Evolutionary conservation across 2,888 invertebrate genomes (phyloP).

Genomic region (Spodoptera picta): DNA sequence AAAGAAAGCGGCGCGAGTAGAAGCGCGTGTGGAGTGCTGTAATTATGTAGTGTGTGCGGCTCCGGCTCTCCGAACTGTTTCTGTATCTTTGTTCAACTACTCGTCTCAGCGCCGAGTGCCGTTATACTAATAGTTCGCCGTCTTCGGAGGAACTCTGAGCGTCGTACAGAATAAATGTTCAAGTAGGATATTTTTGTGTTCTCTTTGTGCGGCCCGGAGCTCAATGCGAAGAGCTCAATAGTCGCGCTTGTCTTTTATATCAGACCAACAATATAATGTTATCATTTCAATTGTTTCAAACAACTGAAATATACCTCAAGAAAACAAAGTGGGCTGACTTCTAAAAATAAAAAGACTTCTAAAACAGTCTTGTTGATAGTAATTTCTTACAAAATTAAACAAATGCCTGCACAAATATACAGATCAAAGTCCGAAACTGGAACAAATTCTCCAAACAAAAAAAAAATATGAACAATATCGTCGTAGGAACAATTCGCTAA

Average conservation of each 20-base stretch:
- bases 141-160: not conserved
- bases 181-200: too few species aligned
- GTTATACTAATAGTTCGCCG: not conserved
- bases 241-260: too few species aligned
- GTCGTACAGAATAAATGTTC: too few species aligned
- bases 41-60: conserved; percentile 5
- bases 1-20: conserved; percentile 10
- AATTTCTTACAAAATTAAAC: conserved; percentile 21
- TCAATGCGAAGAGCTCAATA: too few species aligned
- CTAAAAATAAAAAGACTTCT: not conserved
- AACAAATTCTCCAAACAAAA: conserved; percentile 23
- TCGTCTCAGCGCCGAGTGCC: not conserved
- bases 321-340: not conserved
- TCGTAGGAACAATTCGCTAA: conserved; percentile 42
- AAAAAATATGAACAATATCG: conserved; percentile 41
- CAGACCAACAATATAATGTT: too few species aligned
- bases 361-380: conserved; percentile 10
- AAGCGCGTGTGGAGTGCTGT: conserved; percentile 7
- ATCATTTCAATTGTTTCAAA: not conserved
- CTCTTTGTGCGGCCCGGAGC: too few species aligned
- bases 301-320: not conserved
- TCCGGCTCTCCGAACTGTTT: not conserved
- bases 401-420: conserved; percentile 10
- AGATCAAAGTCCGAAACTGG: conserved; percentile 1
- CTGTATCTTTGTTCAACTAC: conserved; percentile 4